Evolutionary conservation across 2,888 invertebrate species (phyloP).

Genomic region (Conus canariensis): DNA sequence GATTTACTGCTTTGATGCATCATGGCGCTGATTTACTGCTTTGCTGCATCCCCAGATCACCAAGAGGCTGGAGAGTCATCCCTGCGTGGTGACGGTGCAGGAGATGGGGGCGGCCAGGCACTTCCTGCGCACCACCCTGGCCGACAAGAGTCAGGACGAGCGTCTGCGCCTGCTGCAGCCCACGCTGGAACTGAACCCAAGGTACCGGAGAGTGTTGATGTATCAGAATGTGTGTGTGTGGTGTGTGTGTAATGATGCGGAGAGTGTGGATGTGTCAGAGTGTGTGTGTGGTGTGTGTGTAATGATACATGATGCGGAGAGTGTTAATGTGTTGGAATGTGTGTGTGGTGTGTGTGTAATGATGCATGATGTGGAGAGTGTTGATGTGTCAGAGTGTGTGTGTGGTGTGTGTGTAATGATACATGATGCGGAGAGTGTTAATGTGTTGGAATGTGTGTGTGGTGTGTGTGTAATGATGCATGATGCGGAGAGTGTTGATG

Average conservation of each 20-base stretch:
- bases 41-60: constrained; percentile 82
- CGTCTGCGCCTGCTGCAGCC: constrained; percentile 92
- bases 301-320: too few species aligned
- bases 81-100: constrained; percentile 95
- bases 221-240: neutral
- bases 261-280: neutral
- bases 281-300: too few species aligned
- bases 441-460: too few species aligned
- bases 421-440: too few species aligned
- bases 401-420: too few species aligned
- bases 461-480: too few species aligned
- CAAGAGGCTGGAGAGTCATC: constrained; percentile 89
- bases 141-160: constrained; percentile 84
- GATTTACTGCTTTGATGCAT: neutral
- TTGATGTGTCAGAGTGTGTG: too few species aligned
- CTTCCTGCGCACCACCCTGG: constrained; percentile 92
- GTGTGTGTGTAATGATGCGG: neutral
- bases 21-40: too few species aligned
- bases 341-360: too few species aligned
- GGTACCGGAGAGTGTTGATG: constrained; percentile 80
- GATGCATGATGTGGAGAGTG: too few species aligned
- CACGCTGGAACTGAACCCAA: constrained; percentile 95
- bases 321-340: too few species aligned
- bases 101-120: constrained; percentile 98
- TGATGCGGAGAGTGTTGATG: too few species aligned